phyloP scores from a whole-genome alignment of 2,888 invertebrate species.

The Nudaria mundana region DNA sequence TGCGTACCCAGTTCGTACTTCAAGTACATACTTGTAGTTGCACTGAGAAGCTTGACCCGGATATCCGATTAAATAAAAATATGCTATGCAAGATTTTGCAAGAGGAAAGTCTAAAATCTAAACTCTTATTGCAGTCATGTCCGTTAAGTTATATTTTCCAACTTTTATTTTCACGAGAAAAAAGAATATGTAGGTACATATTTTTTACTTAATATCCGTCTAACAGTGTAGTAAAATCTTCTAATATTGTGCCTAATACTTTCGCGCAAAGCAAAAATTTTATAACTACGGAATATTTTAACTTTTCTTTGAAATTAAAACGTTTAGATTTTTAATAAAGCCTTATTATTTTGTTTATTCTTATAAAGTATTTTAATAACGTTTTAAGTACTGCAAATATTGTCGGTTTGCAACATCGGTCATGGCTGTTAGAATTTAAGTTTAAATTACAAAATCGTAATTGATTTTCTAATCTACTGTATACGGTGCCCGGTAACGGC shows the following conservation, averaged over 20 bases:
- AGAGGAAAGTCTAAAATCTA: neutral
- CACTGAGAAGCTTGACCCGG: neutral
- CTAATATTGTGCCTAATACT: conserved; percentile 17
- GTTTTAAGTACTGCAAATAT: too few relatives aligned
- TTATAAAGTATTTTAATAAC: too few relatives aligned
- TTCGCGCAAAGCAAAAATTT: conserved; percentile 15
- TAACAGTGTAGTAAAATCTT: too few relatives aligned
- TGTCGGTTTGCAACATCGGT: too few relatives aligned
- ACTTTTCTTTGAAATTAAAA: conserved; percentile 21
- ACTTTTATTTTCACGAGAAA: conserved; percentile 9
- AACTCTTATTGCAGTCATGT: neutral
- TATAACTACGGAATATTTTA: conserved; percentile 26
- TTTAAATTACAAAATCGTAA: too few relatives aligned
- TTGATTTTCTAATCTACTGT: too few relatives aligned
- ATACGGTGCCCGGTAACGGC: too few relatives aligned
- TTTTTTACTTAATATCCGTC: too few relatives aligned
- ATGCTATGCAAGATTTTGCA: neutral
- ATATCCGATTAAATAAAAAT: neutral
- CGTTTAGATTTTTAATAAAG: conserved; percentile 38
- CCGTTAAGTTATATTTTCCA: neutral
- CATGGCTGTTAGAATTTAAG: too few relatives aligned
- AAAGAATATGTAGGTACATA: too few relatives aligned
- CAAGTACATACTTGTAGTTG: neutral
- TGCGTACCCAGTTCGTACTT: too few relatives aligned
- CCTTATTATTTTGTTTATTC: too few relatives aligned